Base-by-base conservation (phyloP, 2,113 vertebrate genomes). In the Cyanoramphus novaezelandiae region DNA sequence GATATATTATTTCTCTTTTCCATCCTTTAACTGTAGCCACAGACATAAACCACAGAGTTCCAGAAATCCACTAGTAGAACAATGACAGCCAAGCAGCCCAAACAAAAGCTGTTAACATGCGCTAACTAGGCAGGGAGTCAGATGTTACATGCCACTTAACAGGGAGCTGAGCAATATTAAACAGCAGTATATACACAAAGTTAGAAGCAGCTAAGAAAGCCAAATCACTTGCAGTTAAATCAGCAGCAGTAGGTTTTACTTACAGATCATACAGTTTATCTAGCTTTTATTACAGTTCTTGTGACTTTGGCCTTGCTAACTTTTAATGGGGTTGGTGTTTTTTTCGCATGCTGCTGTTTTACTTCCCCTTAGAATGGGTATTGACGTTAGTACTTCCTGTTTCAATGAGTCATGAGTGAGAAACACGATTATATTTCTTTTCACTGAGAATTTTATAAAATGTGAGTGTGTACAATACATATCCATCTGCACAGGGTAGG, bases 81-180 rank as follows among this genome's bases (percentile, higher is more conserved):
- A 96, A 79, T 82, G 78, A 57, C 1, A 5, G 69, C 37, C 80
- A 91, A 72, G 81, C 86, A 90, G 52, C 55, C 41, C 0, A 3
- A 62, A 84, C 74, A 94, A 95, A 95, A 79, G 81, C 92, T 82
- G 63, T 72, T n/a, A 65, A 69, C 69, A 93, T 82, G 77, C 7
- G 4, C 80, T 82, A 87, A 82, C 72, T 49, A 53, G 72, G 74
- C 2, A 1, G 76, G 82, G 60, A 79, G 24, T 88, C 82, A 65
- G 81, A 88, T 69, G 72, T n/a, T 65, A 13, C 1, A 2, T 3
- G 14, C 43, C 24, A 5, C 35, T 89, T 71, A 33, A 53, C 9
- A 23, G 33, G 3, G 53, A 86, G 7, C 82, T 57, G 52, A 86
- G 82, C 85, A 70, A 5, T 53, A 47, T 23, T 37, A 37, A 90